Evolutionary conservation across 2,888 invertebrate species (phyloP).

Genomic region (Nephrocerus scutellatus): DNA sequence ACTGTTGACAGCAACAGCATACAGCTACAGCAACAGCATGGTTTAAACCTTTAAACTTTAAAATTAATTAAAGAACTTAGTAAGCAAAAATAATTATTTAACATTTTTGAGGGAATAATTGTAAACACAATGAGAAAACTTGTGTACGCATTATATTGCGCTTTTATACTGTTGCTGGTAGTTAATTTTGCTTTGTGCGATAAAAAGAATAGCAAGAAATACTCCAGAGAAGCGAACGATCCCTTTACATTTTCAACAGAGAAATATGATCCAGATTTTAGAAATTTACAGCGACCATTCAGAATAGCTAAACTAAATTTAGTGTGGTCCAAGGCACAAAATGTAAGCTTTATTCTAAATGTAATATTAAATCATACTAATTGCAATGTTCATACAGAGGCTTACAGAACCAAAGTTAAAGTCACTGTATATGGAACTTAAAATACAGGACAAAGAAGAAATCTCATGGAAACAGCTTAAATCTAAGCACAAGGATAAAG

Average conservation of each 20-base stretch:
- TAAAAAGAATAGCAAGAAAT: slow-evolving; percentile 36
- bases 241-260: slow-evolving; percentile 34
- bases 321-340: slow-evolving; percentile 83
- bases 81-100: no score
- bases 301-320: slow-evolving; percentile 85
- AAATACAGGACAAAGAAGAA: slow-evolving; percentile 90
- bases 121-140: no score
- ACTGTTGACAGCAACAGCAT: no score
- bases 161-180: no score
- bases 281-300: slow-evolving; percentile 74
- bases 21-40: no score
- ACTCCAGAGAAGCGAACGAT: slow-evolving; percentile 38
- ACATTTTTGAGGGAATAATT: no score
- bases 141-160: no score
- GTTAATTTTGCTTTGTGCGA: slow-evolving; percentile 26
- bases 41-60: no score
- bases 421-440: slow-evolving; percentile 79
- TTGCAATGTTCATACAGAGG: slow-evolving; percentile 48
- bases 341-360: slow-evolving; percentile 52
- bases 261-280: slow-evolving; percentile 53
- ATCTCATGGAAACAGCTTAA: slow-evolving; percentile 73
- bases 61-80: no score
- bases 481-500: slow-evolving; percentile 77
- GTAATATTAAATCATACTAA: slow-evolving; percentile 1
- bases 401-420: slow-evolving; percentile 77